Evolutionary conservation across 2,113 vertebrate species (phyloP).

Genomic region (Ascaphus truei): DNA sequence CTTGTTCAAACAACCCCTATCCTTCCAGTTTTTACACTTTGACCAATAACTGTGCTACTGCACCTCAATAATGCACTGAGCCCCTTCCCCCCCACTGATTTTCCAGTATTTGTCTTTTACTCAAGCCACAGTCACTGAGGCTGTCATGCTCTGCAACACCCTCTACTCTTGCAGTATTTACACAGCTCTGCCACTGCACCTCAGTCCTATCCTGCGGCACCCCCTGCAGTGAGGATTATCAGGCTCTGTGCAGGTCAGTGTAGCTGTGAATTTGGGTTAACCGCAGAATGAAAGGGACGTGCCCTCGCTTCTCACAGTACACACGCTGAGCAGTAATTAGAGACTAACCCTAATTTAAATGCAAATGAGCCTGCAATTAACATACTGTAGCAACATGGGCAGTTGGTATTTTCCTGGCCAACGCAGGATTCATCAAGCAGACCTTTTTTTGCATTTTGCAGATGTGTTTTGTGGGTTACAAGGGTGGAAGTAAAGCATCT

Average conservation of each 20-base stretch:
- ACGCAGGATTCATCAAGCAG: not conserved
- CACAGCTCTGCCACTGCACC: too few relatives aligned
- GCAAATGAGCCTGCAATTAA: constrained; percentile 34
- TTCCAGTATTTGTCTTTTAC: too few relatives aligned
- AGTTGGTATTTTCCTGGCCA: constrained; percentile 2
- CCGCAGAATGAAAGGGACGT: not conserved
- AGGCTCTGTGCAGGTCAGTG: not conserved
- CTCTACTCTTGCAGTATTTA: too few relatives aligned
- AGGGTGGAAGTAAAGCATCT: not conserved
- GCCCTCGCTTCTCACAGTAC: constrained; percentile 4
- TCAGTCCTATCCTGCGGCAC: too few relatives aligned
- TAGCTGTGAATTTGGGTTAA: constrained; percentile 30
- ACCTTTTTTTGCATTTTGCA: not conserved
- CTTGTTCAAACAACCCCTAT: too few relatives aligned
- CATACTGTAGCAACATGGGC: constrained; percentile 17
- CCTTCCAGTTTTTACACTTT: too few relatives aligned
- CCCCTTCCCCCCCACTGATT: too few relatives aligned
- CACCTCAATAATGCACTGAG: too few relatives aligned
- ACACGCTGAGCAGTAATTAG: constrained; percentile 31
- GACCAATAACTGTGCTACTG: too few relatives aligned
- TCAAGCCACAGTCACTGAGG: too few relatives aligned
- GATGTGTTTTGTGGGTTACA: constrained; percentile 8
- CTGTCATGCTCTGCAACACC: too few relatives aligned
- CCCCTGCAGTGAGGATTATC: not conserved
- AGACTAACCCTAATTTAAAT: constrained; percentile 35